Percentiles rank a stretch among this genome's conserved stretches.
These are phyloP conservation scores for Nicator chloris DNA, from an alignment of 2,113 vertebrate genomes.

Conservation along the genomic window DNA sequence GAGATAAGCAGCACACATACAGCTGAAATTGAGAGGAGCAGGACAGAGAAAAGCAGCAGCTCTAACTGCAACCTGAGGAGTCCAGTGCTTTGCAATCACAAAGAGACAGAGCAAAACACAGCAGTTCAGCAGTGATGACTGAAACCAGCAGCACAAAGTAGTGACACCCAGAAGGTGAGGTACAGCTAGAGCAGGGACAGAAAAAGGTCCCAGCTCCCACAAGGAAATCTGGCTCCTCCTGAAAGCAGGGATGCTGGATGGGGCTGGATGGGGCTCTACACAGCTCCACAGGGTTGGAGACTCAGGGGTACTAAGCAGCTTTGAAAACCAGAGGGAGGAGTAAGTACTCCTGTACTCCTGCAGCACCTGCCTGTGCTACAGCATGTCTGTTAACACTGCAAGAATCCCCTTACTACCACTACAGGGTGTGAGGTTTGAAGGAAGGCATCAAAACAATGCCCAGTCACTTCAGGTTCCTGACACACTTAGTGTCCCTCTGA, in stretches of 20 bases:
- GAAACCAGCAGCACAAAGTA: not conserved
- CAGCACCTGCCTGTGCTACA: not conserved
- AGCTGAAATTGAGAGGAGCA: not conserved
- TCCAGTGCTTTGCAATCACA: not conserved
- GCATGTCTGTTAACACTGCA: not conserved
- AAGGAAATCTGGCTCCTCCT: not conserved
- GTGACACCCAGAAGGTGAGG: not conserved
- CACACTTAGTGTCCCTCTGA: not conserved
- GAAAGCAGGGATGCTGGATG: not conserved
- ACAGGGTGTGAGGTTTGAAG: not conserved
- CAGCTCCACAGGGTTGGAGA: not conserved
- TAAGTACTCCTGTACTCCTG: not conserved
- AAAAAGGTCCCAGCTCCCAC: not conserved
- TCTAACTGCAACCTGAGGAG: not conserved
- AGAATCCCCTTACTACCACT: not conserved
- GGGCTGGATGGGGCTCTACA: not conserved
- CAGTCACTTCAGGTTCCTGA: not conserved
- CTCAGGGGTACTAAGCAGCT: accelerated
- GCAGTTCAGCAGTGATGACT: not conserved
- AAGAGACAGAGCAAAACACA: not conserved
- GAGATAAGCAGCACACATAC: not conserved
- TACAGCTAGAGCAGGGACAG: not conserved
- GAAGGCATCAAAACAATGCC: not conserved
- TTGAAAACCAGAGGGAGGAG: not conserved
- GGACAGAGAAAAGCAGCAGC: not conserved